Percentiles rank a stretch among this genome's conserved stretches.
Conservation (phyloP, 1,140 invertebrate species). For the Eulimnadia texana region DNA sequence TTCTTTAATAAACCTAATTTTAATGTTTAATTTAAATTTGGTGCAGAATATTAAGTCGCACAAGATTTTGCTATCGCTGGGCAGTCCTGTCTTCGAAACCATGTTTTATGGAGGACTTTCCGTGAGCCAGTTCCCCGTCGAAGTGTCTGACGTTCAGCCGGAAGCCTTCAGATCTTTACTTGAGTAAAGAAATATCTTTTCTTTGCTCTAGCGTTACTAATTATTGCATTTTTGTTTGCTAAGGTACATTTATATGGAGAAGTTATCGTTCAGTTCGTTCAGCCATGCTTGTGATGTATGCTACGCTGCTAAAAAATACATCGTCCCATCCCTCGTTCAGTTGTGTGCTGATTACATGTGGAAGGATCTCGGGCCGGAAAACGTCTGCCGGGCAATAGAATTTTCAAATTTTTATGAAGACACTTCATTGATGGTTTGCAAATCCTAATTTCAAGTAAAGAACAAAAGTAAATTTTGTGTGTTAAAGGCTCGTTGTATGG, state of each 20-base stretch:
- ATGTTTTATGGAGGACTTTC: constrained; percentile 62
- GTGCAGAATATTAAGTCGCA: constrained; percentile 50
- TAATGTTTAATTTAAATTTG: too few relatives aligned
- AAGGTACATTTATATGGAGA: constrained; percentile 68
- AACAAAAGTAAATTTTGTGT: background rate
- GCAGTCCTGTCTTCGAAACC: constrained; percentile 64
- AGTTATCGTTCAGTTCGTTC: constrained; percentile 57
- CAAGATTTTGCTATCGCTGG: constrained; percentile 65
- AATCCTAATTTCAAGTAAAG: too few relatives aligned
- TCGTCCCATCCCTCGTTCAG: constrained; percentile 62
- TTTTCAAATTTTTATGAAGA: constrained; percentile 73
- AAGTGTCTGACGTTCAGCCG: constrained; percentile 65
- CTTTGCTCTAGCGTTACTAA: background rate
- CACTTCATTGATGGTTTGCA: constrained; percentile 51
- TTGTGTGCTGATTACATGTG: constrained; percentile 64
- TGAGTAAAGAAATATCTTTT: constrained; percentile 32
- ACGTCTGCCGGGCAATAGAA: constrained; percentile 67
- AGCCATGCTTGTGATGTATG: constrained; percentile 70
- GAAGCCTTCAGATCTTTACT: constrained; percentile 64
- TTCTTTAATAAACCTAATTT: background rate
- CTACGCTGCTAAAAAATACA: constrained; percentile 75
- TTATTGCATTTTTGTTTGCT: constrained; percentile 24
- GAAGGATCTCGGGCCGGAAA: constrained; percentile 58
- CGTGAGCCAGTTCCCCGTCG: constrained; percentile 48
- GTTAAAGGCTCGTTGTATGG: background rate